These are phyloP conservation scores for Drosophila suboccidentalis DNA, from an alignment of 2,888 invertebrate species.

Conservation along the genomic window DNA sequence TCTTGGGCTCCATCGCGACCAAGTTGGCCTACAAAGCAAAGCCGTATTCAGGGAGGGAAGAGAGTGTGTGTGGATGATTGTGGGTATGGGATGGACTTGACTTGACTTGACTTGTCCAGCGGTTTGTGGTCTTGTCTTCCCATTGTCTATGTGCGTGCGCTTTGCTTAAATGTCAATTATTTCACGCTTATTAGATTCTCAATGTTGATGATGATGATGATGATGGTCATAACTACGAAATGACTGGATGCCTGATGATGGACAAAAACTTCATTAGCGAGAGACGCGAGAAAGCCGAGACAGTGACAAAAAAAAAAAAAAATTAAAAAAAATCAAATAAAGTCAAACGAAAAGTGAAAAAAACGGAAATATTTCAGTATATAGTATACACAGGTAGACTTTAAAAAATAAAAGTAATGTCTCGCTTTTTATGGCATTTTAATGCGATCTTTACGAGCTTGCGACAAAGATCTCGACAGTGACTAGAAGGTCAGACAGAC, in stretches of 20 bases:
- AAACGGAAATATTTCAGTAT: slow-evolving; percentile 19
- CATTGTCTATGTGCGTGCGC: slow-evolving; percentile 77
- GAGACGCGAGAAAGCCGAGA: slow-evolving; percentile 50
- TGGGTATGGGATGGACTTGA: background rate
- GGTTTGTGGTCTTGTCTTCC: slow-evolving; percentile 22
- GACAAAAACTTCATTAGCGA: slow-evolving; percentile 40
- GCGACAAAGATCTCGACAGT: slow-evolving; percentile 64
- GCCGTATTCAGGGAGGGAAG: background rate
- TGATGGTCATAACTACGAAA: slow-evolving; percentile 19
- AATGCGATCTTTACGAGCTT: slow-evolving; percentile 73
- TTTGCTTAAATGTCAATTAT: slow-evolving; percentile 81
- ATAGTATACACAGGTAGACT: slow-evolving; percentile 12
- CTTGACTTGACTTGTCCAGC: slow-evolving; percentile 32
- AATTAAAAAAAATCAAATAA: slow-evolving; percentile 20
- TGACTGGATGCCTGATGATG: slow-evolving; percentile 34
- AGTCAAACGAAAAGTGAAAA: slow-evolving; percentile 53
- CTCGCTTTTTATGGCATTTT: slow-evolving; percentile 65
- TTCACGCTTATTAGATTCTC: slow-evolving; percentile 79
- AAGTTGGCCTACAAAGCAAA: slow-evolving; percentile 68
- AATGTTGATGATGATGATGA: slow-evolving; percentile 47
- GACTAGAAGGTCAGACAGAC: slow-evolving; percentile 30
- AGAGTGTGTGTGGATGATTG: background rate
- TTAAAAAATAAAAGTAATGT: slow-evolving; percentile 68
- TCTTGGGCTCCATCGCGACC: slow-evolving; percentile 27
- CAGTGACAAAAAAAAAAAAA: slow-evolving; percentile 14